phyloP scores from a whole-genome alignment of 2,113 vertebrate species.

The Tragulus kanchil region DNA sequence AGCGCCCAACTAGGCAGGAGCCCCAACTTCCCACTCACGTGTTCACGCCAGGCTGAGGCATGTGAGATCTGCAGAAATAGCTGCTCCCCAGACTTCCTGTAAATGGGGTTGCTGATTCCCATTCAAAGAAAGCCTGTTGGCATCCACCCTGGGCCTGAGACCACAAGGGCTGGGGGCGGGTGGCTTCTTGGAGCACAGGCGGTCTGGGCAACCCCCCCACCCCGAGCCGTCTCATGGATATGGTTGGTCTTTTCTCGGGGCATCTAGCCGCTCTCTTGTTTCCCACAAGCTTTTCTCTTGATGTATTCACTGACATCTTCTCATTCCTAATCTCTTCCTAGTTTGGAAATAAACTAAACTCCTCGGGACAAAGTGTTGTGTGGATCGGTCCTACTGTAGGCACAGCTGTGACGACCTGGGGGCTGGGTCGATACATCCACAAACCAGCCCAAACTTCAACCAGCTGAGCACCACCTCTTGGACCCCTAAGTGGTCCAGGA shows the following conservation, averaged over 20 bases:
- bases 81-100: accelerated
- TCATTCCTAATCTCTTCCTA: not conserved
- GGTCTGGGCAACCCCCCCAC: accelerated
- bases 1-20: accelerated
- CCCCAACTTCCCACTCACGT: not conserved
- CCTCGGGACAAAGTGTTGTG: accelerated
- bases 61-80: not conserved
- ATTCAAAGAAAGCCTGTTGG: accelerated
- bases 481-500: accelerated
- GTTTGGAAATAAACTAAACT: no score
- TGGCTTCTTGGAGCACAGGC: accelerated
- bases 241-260: accelerated
- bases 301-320: no score
- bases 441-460: accelerated
- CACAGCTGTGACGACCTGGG: accelerated
- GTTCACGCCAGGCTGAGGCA: not conserved
- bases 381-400: accelerated
- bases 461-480: accelerated
- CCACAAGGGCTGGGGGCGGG: accelerated
- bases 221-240: accelerated
- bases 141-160: not conserved
- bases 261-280: not conserved
- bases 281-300: accelerated
- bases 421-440: not conserved
- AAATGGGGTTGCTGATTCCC: accelerated